Base-by-base conservation (phyloP, 2,797 vertebrate genomes). In the Gambusia yucatana region DNA sequence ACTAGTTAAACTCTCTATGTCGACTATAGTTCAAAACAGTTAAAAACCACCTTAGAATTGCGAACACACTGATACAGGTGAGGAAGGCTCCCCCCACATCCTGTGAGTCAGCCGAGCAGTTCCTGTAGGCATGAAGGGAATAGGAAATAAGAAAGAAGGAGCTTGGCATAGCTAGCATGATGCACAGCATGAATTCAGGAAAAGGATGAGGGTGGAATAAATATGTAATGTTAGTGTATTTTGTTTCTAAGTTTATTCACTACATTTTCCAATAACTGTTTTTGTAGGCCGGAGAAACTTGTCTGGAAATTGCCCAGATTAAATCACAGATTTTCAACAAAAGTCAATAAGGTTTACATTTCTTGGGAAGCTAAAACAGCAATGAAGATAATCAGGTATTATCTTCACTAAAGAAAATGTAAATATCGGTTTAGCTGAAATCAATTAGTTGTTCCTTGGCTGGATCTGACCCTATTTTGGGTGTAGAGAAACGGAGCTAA, bases 71-170 rank as follows among this genome's bases (percentile, higher is more conserved):
- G 72, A 30, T 77, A 65, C 65, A 55, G 67, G 67, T 87, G 84
- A 81, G 77, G 59, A 74, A 75, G 43, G 52, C 28, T 28, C 78
- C 77, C 46, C 80, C 85, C 43, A 85, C 77, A 75, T 70, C 69
- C 69, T 44, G 57, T 76, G 77, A 82, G 47, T 80, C 82, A 82
- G 70, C 25, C 4, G n/a, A 41, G 75, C 50, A 48, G 69, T 70
- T 82, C 81, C 84, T 78, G 79, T 81, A 75, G 77, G 81, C 79
- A 67, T 63, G 47, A 36, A 41, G 55, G 57, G 80, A 65, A 73
- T 67, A 52, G 71, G 63, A 83, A 14, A 11, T 71, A 55, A 33
- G 22, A 63, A 48, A 25, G 13, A 43, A 69, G 36, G 36, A 77
- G 59, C 77, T 20, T 63, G 55, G 76, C 74, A 65, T 72, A 82